Evolutionary conservation across 2,888 invertebrate genomes (phyloP).

Genomic region (Abrostola triplasia): DNA sequence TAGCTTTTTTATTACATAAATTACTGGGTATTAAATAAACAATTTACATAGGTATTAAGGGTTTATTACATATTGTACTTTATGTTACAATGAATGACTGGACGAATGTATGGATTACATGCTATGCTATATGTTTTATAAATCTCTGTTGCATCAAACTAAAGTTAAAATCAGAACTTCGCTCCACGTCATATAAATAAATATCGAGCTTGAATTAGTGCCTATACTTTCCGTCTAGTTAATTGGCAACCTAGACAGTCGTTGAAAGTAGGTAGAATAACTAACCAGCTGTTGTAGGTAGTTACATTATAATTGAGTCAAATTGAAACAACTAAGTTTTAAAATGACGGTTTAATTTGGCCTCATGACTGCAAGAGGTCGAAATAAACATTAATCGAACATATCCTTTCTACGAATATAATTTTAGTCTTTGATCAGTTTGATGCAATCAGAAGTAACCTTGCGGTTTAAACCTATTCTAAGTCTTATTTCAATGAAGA

Average conservation of each 20-base stretch:
- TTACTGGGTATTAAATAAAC: neutral
- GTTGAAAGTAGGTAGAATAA: no score
- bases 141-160: conserved; percentile 49
- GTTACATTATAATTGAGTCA: no score
- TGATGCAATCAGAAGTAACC: conserved; percentile 50
- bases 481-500: conserved; percentile 12
- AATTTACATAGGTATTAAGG: conserved; percentile 10
- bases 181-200: no score
- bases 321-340: no score
- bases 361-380: no score
- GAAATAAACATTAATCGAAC: no score
- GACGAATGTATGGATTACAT: conserved; percentile 14
- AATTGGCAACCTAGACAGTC: no score
- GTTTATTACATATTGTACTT: conserved; percentile 16
- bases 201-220: neutral
- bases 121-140: conserved; percentile 11
- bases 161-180: conserved; percentile 9
- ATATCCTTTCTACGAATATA: neutral
- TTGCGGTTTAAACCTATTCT: conserved; percentile 3
- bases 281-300: no score
- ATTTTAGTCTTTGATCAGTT: conserved; percentile 33
- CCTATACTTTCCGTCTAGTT: neutral
- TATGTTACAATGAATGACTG: conserved; percentile 26
- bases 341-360: no score
- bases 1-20: no score